These are phyloP conservation scores for Panzeria rudis DNA, from an alignment of 2,888 invertebrate genomes.

Conservation along the genomic window DNA sequence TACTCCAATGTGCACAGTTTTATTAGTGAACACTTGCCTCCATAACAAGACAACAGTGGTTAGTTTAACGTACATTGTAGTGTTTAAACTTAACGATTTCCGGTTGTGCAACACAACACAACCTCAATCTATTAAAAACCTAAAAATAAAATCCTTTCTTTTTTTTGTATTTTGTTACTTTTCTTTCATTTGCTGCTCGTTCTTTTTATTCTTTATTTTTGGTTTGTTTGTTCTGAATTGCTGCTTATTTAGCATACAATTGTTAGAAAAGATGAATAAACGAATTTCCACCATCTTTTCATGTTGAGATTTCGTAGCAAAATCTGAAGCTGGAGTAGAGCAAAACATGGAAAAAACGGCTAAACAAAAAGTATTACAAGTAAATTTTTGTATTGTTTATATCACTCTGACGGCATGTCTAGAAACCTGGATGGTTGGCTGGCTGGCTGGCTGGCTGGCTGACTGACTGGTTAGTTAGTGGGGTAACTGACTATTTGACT, in stretches of 20 bases:
- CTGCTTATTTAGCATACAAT: constrained; percentile 65
- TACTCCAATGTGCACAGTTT: background rate
- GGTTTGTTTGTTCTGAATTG: constrained; percentile 41
- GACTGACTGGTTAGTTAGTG: background rate
- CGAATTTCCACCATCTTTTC: constrained; percentile 53
- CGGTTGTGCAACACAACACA: constrained; percentile 48
- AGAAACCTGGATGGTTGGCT: background rate
- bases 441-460: background rate
- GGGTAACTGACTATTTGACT: background rate
- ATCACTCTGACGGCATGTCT: constrained; percentile 3
- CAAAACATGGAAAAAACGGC: background rate
- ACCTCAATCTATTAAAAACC: constrained; percentile 55
- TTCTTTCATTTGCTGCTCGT: background rate
- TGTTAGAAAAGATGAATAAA: constrained; percentile 54
- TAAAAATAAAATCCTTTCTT: constrained; percentile 40
- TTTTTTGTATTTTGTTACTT: constrained; percentile 9
- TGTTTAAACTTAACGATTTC: constrained; percentile 57
- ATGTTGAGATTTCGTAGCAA: constrained; percentile 41
- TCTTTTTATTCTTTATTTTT: background rate
- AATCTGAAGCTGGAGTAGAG: background rate
- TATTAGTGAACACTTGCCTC: background rate
- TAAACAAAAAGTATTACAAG: constrained; percentile 27
- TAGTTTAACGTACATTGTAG: constrained; percentile 51
- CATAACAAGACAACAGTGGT: constrained; percentile 25
- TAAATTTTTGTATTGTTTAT: constrained; percentile 42